These are phyloP conservation scores for Acipenser transmontanus DNA, from an alignment of 2,797 vertebrate genomes.

Conservation along the genomic window DNA sequence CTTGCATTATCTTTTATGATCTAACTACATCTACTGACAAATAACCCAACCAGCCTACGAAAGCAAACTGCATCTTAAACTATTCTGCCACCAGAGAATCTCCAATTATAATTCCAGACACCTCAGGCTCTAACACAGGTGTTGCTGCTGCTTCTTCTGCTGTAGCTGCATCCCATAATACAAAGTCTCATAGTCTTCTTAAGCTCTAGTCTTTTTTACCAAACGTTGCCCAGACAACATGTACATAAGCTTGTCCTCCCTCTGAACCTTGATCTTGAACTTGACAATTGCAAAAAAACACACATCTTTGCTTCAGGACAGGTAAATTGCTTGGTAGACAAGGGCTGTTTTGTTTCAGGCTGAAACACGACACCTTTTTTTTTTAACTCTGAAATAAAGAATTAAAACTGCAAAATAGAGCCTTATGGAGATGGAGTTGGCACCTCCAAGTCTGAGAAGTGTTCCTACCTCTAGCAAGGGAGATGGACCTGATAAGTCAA, in stretches of 20 bases:
- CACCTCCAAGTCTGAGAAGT: conserved; percentile 61
- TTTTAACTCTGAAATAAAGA: conserved; percentile 50
- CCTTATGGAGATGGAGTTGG: conserved; percentile 52
- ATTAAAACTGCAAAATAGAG: conserved; percentile 43
- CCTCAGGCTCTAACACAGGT: too few relatives aligned
- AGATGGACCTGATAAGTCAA: background rate
- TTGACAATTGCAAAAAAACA: conserved; percentile 53
- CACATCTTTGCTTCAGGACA: conserved; percentile 49
- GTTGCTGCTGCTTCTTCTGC: conserved; percentile 11
- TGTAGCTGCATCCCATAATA: conserved; percentile 46
- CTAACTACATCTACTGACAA: too few relatives aligned
- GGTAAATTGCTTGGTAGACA: conserved; percentile 48
- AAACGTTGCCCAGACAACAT: conserved; percentile 50
- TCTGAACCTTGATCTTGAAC: conserved; percentile 58
- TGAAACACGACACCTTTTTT: conserved; percentile 48
- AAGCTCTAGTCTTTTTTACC: conserved; percentile 10
- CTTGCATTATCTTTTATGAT: too few relatives aligned
- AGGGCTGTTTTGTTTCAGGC: conserved; percentile 42
- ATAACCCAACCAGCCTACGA: too few relatives aligned
- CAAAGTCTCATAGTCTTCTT: background rate
- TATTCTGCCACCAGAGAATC: background rate
- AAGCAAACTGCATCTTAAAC: too few relatives aligned
- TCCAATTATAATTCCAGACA: too few relatives aligned
- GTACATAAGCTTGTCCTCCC: conserved; percentile 59
- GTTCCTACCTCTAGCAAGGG: conserved; percentile 36